Evolutionary conservation across 2,113 vertebrate genomes (phyloP).

Genomic region (Phaetusa simplex): DNA sequence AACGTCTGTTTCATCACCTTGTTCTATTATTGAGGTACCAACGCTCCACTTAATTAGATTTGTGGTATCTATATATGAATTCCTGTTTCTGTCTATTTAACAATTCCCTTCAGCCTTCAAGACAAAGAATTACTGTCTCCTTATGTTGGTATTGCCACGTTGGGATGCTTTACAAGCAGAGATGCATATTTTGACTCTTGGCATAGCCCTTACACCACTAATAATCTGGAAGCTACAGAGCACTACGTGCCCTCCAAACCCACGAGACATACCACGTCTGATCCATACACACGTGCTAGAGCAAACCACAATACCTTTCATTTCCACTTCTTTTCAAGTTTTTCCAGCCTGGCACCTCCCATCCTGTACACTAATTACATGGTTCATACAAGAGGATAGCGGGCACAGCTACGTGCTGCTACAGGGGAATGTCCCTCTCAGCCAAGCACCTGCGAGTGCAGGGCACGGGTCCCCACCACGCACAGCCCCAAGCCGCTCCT

Average conservation of each 20-base stretch:
- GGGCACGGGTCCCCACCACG: background rate
- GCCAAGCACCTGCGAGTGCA: background rate
- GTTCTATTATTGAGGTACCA: background rate
- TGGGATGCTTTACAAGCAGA: background rate
- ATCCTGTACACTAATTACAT: accelerated
- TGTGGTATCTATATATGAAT: background rate
- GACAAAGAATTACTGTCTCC: background rate
- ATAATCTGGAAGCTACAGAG: background rate
- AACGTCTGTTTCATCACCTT: background rate
- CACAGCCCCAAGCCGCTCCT: background rate
- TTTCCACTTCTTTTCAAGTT: background rate
- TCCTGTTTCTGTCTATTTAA: background rate
- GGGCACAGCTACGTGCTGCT: background rate
- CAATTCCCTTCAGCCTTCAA: background rate
- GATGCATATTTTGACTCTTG: background rate
- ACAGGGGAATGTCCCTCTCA: accelerated
- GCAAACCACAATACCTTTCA: background rate
- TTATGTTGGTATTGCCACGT: background rate
- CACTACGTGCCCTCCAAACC: background rate
- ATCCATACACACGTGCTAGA: accelerated
- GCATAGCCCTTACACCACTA: background rate
- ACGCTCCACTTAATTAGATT: background rate
- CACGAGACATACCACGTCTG: background rate
- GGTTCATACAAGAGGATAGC: background rate
- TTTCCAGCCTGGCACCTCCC: background rate